phyloP scores from a whole-genome alignment of 2,113 vertebrate genomes.

The Micronycteris hirsuta region DNA sequence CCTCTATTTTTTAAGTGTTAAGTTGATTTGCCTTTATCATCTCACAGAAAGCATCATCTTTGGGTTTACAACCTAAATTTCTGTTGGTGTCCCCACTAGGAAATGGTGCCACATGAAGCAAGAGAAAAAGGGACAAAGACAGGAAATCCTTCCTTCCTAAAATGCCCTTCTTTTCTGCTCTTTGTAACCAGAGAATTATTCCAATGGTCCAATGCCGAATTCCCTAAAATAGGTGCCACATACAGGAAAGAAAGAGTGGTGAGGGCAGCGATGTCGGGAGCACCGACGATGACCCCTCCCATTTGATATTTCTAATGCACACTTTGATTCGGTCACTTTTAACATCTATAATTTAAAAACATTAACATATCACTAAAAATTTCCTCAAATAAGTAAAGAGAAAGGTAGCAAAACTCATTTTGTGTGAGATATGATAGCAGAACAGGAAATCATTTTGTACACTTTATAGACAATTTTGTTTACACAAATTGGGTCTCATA shows the following conservation, averaged over 20 bases:
- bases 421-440: background rate
- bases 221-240: background rate
- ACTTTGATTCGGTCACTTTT: background rate
- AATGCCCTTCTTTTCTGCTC: background rate
- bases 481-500: background rate
- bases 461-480: background rate
- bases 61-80: background rate
- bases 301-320: background rate
- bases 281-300: background rate
- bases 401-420: background rate
- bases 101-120: background rate
- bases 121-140: background rate
- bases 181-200: background rate
- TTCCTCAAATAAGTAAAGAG: background rate
- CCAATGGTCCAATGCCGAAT: background rate
- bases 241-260: background rate
- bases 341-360: background rate
- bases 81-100: background rate
- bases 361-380: background rate
- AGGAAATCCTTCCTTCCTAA: background rate
- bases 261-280: background rate
- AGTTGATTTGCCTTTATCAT: background rate
- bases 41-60: background rate
- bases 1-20: background rate
- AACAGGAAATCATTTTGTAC: background rate